Base-by-base conservation (phyloP, 2,797 vertebrate species). In the Mallotus villosus region DNA sequence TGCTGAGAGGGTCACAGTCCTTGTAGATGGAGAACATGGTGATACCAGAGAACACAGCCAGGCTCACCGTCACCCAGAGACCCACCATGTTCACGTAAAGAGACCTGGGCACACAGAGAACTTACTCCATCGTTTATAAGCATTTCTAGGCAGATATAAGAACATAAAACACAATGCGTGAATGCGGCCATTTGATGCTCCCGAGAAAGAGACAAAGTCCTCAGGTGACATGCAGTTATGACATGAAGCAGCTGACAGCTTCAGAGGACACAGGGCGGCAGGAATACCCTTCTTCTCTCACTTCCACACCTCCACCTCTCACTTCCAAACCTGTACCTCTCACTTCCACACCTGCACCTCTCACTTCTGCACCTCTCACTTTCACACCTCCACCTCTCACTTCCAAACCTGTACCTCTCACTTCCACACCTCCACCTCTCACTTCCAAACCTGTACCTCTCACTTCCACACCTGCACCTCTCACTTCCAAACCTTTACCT, bases 21-120 rank as follows among this genome's bases (percentile, higher is more conserved):
- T 92, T 94, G 85, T 94, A 94, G 82, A 94, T 87, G 60, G 94
- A 94, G 81, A 79, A 94, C 94, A 94, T 94, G 58, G 89, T 89
- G 73, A 94, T 88, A 41, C 94, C 94, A 62, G 88, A 83, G 67
- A 94, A 65, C 82, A 94, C 60, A 24, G 94, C 93, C 74, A 94
- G 81, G 61, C 85, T 92, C 77, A 94, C 90, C 29, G 94, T 94
- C n/a, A 87, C 0, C 84, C 91, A 93, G 72, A 94, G 77, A 27
- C 93, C 93, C 32, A 93, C 72, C 91, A 94, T 88, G 83, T 94
- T 94, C 25, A 94, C 51, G 67, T 94, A 94, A 80, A 94, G 63
- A 74, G 94, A 88, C 89, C 94, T 94, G 81, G 17, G 41, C 41
- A 14, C 41, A 46, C 41, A 46, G 41, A 32, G n/a, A 60, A 53